Percentiles rank a stretch among this genome's conserved stretches.
phyloP scores from a whole-genome alignment of 2,797 vertebrate species.

The Molossus alvarezi region DNA sequence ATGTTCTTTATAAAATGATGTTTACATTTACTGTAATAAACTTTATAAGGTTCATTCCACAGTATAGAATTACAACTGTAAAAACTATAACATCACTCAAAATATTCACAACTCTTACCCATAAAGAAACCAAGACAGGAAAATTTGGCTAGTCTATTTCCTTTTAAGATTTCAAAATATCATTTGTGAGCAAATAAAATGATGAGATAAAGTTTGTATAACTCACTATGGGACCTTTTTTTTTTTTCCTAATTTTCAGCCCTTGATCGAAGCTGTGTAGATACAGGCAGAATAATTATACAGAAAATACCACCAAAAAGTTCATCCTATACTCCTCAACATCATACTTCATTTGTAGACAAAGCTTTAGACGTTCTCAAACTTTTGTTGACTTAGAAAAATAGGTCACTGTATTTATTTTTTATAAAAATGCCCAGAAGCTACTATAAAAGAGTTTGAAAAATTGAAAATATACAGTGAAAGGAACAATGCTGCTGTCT shows the following conservation, averaged over 20 bases:
- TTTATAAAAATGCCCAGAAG: neutral
- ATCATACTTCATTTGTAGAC: constrained; percentile 9
- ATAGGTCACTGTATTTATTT: neutral
- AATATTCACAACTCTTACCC: neutral
- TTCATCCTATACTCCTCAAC: neutral
- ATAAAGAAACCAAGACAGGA: neutral
- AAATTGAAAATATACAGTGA: neutral
- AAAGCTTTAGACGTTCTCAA: neutral
- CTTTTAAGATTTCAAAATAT: constrained; percentile 57
- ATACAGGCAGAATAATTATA: neutral
- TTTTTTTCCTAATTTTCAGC: neutral
- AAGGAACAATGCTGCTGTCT: neutral
- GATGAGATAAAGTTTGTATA: neutral
- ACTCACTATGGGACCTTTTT: neutral
- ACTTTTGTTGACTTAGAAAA: constrained; percentile 50
- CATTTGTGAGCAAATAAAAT: neutral
- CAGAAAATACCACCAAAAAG: neutral
- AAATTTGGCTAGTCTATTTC: neutral
- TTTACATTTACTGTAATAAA: constrained; percentile 24
- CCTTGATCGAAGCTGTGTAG: neutral
- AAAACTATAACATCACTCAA: constrained; percentile 20
- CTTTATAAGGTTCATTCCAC: neutral
- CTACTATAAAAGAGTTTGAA: neutral
- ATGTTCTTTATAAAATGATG: neutral
- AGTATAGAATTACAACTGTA: neutral